Evolutionary conservation across 2,888 invertebrate species (phyloP).

Genomic region (Uloborus plumipes): DNA sequence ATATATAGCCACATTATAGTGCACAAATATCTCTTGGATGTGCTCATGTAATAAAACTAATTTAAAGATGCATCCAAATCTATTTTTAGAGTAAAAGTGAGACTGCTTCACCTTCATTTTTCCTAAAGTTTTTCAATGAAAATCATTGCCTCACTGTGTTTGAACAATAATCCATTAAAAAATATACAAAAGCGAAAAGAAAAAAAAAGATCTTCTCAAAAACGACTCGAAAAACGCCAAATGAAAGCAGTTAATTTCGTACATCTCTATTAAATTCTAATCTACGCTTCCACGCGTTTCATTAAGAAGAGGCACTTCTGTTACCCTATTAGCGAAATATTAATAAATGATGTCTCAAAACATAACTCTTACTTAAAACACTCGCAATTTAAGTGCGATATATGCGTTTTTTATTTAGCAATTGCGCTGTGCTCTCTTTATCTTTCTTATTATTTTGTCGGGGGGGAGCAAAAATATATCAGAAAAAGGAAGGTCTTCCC

Average conservation of each 20-base stretch:
- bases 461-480: constrained; percentile 35
- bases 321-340: constrained; percentile 59
- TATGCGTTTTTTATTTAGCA: background rate
- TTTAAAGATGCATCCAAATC: no score
- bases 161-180: no score
- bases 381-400: constrained; percentile 26
- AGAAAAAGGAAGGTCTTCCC: constrained; percentile 19
- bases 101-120: no score
- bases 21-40: no score
- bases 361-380: constrained; percentile 63
- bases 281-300: constrained; percentile 21
- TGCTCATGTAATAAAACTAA: no score
- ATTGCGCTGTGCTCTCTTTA: background rate
- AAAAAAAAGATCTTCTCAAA: no score
- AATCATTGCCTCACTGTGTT: no score
- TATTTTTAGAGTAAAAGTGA: no score
- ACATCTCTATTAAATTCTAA: constrained; percentile 61
- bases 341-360: constrained; percentile 62
- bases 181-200: no score
- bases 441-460: background rate
- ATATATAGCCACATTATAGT: no score
- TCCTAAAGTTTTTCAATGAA: no score
- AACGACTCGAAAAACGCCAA: background rate
- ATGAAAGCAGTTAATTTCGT: constrained; percentile 32
- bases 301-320: constrained; percentile 34